A percentile compares a stretch with the other conserved stretches of the same genome.
phyloP scores from a whole-genome alignment of 2,113 vertebrate genomes.

The Apteryx mantelli region DNA sequence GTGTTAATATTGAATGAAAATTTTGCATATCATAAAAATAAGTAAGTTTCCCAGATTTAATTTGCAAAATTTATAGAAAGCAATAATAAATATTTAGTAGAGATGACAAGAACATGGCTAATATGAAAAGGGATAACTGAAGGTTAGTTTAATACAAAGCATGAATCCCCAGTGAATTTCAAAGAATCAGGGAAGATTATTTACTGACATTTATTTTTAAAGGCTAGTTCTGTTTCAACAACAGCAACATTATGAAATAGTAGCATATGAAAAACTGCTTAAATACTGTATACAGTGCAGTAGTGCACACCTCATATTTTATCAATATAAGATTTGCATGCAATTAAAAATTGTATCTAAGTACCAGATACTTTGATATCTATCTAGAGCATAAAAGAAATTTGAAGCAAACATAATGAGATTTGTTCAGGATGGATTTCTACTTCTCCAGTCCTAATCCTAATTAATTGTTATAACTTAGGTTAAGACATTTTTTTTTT shows the following conservation, averaged over 20 bases:
- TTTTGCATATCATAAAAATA: neutral
- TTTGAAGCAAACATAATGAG: neutral
- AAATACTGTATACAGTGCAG: neutral
- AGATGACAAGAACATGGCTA: neutral
- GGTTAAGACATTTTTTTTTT: neutral
- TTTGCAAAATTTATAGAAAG: neutral
- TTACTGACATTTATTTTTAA: neutral
- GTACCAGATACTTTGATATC: neutral
- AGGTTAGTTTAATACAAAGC: neutral
- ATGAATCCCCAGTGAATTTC: neutral
- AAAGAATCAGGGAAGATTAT: neutral
- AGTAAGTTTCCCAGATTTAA: neutral
- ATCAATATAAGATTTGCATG: neutral
- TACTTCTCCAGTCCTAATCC: neutral
- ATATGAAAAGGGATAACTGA: neutral
- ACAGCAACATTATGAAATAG: neutral
- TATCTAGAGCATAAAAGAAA: neutral
- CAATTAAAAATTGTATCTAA: neutral
- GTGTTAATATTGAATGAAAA: neutral
- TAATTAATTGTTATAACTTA: neutral
- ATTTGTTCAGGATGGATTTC: neutral
- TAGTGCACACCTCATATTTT: neutral
- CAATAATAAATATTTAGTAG: neutral
- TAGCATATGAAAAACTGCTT: neutral
- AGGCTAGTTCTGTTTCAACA: neutral